These are phyloP conservation scores for Hippocampus mohnikei DNA, from an alignment of 2,113 vertebrate species.

Conservation along the genomic window DNA sequence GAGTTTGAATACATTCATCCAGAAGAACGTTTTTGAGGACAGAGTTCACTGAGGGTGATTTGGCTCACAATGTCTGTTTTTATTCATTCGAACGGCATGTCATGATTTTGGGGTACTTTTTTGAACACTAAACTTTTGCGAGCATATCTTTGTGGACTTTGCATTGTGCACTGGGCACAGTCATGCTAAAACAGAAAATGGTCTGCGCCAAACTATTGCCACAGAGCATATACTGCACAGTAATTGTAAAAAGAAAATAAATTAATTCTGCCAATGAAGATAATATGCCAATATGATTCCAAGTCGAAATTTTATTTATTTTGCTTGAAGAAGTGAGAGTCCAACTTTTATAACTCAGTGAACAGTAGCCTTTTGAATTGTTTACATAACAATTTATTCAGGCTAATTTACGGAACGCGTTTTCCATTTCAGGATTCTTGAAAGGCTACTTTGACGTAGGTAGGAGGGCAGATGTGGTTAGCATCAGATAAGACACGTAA, in stretches of 20 bases:
- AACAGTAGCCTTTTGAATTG: conserved; percentile 47
- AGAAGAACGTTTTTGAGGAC: neutral
- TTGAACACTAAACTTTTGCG: neutral
- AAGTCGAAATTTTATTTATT: neutral
- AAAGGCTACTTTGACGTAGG: conserved; percentile 66
- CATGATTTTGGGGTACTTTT: neutral
- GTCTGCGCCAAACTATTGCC: neutral
- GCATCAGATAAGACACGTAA: conserved; percentile 70
- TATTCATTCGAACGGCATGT: neutral
- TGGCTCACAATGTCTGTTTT: neutral
- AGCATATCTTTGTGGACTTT: neutral
- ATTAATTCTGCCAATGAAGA: too few species aligned
- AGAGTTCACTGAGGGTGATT: neutral
- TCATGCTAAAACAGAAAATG: neutral
- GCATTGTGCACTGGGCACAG: neutral
- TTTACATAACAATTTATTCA: conserved; percentile 28
- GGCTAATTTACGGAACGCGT: conserved; percentile 53
- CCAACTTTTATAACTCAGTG: conserved; percentile 4
- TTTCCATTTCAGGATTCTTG: conserved; percentile 66
- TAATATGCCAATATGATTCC: neutral
- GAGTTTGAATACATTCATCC: too few species aligned
- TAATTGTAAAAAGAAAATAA: too few species aligned
- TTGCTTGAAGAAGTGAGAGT: neutral
- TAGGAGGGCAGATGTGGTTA: conserved; percentile 57
- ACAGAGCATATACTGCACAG: neutral